Percentiles rank a stretch among this genome's conserved stretches.
phyloP scores from a whole-genome alignment of 1,140 invertebrate genomes.

The Drosophila pseudoobscura region DNA sequence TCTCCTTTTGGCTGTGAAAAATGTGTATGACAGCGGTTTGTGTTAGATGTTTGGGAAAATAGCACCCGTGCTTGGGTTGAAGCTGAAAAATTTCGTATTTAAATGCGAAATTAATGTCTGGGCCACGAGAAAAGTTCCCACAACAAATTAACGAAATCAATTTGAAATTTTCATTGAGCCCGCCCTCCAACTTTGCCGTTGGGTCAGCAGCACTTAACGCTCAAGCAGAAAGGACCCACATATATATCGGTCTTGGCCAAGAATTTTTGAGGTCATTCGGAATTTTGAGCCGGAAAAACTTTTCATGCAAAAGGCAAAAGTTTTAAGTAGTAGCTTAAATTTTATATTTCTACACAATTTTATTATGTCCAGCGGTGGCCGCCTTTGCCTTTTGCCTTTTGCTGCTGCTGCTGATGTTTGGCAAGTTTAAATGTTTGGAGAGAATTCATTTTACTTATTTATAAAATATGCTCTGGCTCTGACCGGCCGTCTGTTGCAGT shows the following conservation, averaged over 20 bases:
- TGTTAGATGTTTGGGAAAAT: slow-evolving; percentile 18
- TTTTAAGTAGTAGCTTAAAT: slow-evolving; percentile 60
- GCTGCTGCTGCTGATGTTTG: slow-evolving; percentile 8
- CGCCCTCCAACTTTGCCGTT: slow-evolving; percentile 20
- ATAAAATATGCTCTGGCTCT: slow-evolving; percentile 37
- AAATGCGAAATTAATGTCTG: slow-evolving; percentile 27
- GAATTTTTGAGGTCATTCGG: slow-evolving; percentile 51
- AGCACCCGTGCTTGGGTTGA: too few species aligned
- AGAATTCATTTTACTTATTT: slow-evolving; percentile 55
- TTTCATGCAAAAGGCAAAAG: slow-evolving; percentile 45
- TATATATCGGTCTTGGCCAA: slow-evolving; percentile 7
- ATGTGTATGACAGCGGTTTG: slow-evolving; percentile 10
- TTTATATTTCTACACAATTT: slow-evolving; percentile 43
- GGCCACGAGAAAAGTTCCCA: slow-evolving; percentile 7
- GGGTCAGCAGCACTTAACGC: slow-evolving; percentile 25
- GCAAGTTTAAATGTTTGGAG: slow-evolving; percentile 44
- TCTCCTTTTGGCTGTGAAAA: slow-evolving; percentile 22
- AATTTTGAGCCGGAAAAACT: slow-evolving; percentile 30
- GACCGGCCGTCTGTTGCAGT: background rate
- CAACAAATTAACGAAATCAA: slow-evolving; percentile 43
- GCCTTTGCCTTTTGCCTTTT: slow-evolving; percentile 7
- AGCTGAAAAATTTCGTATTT: slow-evolving; percentile 16
- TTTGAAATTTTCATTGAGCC: slow-evolving; percentile 25
- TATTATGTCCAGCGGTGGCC: background rate
- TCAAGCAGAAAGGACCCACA: background rate